Evolutionary conservation across 1,140 invertebrate genomes (phyloP).

Genomic region (Drosophila kikkawai): DNA sequence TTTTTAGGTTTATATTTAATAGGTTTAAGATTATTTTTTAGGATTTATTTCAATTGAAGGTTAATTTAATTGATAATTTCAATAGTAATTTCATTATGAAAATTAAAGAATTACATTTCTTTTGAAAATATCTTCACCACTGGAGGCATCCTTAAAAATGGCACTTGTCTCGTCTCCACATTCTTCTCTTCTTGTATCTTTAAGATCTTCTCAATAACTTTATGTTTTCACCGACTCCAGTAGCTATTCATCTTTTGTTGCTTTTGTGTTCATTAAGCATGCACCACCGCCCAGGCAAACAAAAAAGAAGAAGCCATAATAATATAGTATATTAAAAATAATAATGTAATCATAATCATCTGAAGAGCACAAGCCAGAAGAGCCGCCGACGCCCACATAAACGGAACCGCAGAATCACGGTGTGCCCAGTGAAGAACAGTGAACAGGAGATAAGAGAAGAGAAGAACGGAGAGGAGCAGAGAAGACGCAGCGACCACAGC

Average conservation of each 20-base stretch:
- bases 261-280: conserved; percentile 55
- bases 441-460: conserved; percentile 1
- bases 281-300: conserved; percentile 30
- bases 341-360: conserved; percentile 73
- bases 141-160: background rate
- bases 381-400: conserved; percentile 46
- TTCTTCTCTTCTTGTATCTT: background rate
- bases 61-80: background rate
- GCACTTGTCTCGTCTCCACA: background rate
- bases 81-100: too few species aligned
- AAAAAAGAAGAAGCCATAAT: conserved; percentile 23
- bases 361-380: conserved; percentile 21
- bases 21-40: background rate
- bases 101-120: background rate
- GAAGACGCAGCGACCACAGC: conserved; percentile 29
- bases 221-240: background rate
- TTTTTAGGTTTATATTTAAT: background rate
- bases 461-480: background rate
- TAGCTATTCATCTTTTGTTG: background rate
- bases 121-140: background rate
- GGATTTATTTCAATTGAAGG: background rate
- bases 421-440: conserved; percentile 1
- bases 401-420: conserved; percentile 41
- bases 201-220: background rate
- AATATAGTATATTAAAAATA: conserved; percentile 34